Evolutionary conservation across 2,888 invertebrate genomes (phyloP), one percentile per base, ranked within the genome.

Genomic region (Drosophila sordidula): DNA sequence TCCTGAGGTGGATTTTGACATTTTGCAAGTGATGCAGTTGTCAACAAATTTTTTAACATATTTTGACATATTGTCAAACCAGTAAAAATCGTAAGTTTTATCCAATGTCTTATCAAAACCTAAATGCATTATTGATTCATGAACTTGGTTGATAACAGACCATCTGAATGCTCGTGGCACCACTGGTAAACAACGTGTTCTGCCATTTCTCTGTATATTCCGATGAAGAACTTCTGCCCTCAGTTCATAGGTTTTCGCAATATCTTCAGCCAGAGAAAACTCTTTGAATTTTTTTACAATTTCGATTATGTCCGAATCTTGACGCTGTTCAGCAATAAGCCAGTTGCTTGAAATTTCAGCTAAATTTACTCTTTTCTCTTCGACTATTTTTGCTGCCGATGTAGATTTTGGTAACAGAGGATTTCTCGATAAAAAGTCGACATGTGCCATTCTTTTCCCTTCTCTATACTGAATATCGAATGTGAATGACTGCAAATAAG

Each of bases 401-500:
- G 41, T 42, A 42, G 22, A 42, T 29, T 56, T 56, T 29, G 25
- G 25, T 36, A 36, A 45, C 1, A 46, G 3, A 11, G 50, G 29
- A 46, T 65, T 65, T 58, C 45, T 57, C 14, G 52, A 65, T 6
- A 42, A 46, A 54, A 58, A 58, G 32, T 64, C 58, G 22, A 56
- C 73, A 58, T 69, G 66, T 14, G 51, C 54, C 69, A 66, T 69
- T 18, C 56, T 46, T n/a, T 58, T 68, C 34, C 68, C 29, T 39
- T 56, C 56, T 56, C n/a, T n/a, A n/a, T n/a, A n/a, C n/a, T n/a
- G n/a, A n/a, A n/a, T n/a, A n/a, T n/a, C n/a, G n/a, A n/a, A 73
- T 6, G 54, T 51, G 4, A 68, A 61, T 36, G 36, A 36, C 5
- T 36, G 36, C 36, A 36, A 36, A 36, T 36, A 36, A 36, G 36